Evolutionary conservation across 2,797 vertebrate species (phyloP).

Genomic region (Aulostomus chinensis): DNA sequence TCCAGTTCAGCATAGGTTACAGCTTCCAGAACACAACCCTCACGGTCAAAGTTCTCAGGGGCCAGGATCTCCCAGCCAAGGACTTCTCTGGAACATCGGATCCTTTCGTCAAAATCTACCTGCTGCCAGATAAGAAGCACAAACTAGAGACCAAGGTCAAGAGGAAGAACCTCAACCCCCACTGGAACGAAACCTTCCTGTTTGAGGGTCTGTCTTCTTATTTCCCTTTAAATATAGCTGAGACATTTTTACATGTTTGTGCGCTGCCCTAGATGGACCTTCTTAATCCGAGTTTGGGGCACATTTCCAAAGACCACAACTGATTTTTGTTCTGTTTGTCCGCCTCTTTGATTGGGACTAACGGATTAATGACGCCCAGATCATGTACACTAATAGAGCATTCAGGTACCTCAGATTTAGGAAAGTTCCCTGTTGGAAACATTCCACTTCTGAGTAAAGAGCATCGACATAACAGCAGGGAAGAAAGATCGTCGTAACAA

Average conservation of each 20-base stretch:
- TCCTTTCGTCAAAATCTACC: conserved; percentile 98
- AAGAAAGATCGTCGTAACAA: no score
- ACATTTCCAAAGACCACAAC: no score
- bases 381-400: no score
- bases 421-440: no score
- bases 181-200: conserved; percentile 99
- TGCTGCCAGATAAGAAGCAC: conserved; percentile 99
- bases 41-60: conserved; percentile 96
- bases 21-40: conserved; percentile 98
- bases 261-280: no score
- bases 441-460: no score
- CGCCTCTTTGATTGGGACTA: no score
- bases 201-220: conserved; percentile 93
- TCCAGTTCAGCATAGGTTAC: conserved; percentile 99
- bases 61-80: conserved; percentile 96
- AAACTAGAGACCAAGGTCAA: conserved; percentile 99
- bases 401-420: no score
- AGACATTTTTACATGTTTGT: not conserved
- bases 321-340: no score
- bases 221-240: conserved; percentile 73
- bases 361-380: no score
- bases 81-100: conserved; percentile 98
- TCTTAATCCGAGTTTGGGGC: no score
- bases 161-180: conserved; percentile 98
- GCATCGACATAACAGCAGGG: no score